Evolutionary conservation across 2,797 vertebrate species (phyloP), one percentile per base, ranked within the genome.

Genomic region (Thalassophryne amazonica): DNA sequence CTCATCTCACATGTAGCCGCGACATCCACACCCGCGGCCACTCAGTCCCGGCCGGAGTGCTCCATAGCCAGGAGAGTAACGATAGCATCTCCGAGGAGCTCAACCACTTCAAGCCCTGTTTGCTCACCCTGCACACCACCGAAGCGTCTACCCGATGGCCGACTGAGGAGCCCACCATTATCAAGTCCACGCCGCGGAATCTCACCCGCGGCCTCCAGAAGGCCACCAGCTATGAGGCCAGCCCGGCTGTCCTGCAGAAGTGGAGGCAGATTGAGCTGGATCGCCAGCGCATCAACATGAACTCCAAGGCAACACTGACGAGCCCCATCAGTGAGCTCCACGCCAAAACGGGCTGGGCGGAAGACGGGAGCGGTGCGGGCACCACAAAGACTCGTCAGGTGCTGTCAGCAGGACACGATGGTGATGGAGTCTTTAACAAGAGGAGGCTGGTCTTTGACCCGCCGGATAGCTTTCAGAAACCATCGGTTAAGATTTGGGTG

Each of bases 61-160:
- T 98, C 95, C 16, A 86, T 95, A 99, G 95, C 76, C 97, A 97
- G 0, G 97, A 98, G 69, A 98, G 97, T 87, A 98, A 98, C 0
- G 97, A 99, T 84, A 98, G 96, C 88, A 99, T 99, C 82, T 98
- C 97, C 0, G 96, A 97, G 63, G 97, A 98, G 46, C 92, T 98
- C 37, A 99, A 97, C 73, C 97, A 98, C 81, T 99, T 99, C 71
- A 99, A 99, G 32, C 97, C 97, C 15, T 0, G 95, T 97, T 29
- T 98, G 95, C 67, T 98, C 95, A 0, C 97, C 97, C 0, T 98
- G 97, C 73, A 99, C 96, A 0, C 97, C 97, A 1, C 97, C 97
- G 0, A 97, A 97, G 38, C 91, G 93, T 14, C 92, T 98, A 1
- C 91, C 96, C 0, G 95, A 99, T 0, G 97, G 97, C 4, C 86